Evolutionary conservation across 2,797 vertebrate genomes (phyloP), one percentile per base, ranked within the genome.

Genomic region (Scolopax rusticola): DNA sequence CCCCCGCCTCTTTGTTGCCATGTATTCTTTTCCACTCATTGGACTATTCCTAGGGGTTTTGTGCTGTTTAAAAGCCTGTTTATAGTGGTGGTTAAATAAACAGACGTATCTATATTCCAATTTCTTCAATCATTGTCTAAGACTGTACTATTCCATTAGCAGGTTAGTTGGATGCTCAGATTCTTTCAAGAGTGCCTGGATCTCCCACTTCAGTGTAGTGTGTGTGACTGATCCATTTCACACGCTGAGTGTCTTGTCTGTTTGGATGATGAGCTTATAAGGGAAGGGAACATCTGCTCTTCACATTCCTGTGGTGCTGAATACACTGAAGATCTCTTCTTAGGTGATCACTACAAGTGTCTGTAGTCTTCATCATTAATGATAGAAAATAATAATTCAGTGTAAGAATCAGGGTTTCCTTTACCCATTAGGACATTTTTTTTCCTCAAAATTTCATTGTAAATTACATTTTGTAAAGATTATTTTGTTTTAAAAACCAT

Each of bases 181-280:
- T 91, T 91, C 77, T 70, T 76, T 19, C 36, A 38, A 84, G 40
- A 33, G 27, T 63, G 28, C 21, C 30, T 90, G 59, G 33, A 86
- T 93, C 32, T 81, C 43, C 59, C 67, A 68, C 63, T 93, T 90
- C 36, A 70, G 24, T 53, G 51, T 61, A 75, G 78, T 25, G 40
- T 47, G 61, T 85, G 56, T 90, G 83, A 85, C 73, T n/a, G 76
- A 93, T 89, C 53, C 87, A 81, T 91, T 95, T 91, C 68, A 64
- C 61, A 85, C 64, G 71, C 56, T 15, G 63, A 95, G 90, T 68
- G 30, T 68, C 76, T 69, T 43, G 33, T 45, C 50, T 81, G 23
- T 75, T 90, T 71, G 50, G 79, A 91, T n/a, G 41, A 91, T 74
- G 28, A 90, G 28, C 15, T 94, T 77, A 12, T 15, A 89, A 36